Conservation (phyloP, 2,113 vertebrate genomes). For the Archocentrus centrarchus region DNA sequence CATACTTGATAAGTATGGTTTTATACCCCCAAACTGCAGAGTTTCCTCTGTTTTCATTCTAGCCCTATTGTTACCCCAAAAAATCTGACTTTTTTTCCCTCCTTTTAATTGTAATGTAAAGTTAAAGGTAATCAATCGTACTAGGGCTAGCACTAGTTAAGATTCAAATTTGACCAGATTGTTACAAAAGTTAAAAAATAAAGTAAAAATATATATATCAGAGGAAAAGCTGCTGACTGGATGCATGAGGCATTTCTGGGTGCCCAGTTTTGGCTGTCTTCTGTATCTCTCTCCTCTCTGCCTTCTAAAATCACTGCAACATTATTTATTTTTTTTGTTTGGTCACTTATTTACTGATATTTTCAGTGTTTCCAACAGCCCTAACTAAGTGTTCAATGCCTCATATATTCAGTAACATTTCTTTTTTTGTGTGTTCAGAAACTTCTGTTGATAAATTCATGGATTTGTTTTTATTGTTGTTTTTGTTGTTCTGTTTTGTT, state of each 20-base stretch:
- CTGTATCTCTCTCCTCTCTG: neutral
- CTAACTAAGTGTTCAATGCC: constrained; percentile 36
- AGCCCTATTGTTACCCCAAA: neutral
- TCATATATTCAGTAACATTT: constrained; percentile 55
- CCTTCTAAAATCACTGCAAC: no score
- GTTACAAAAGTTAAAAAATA: neutral
- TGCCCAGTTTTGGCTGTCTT: constrained; percentile 20
- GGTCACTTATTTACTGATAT: neutral
- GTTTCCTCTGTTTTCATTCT: constrained; percentile 59
- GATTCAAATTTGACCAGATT: neutral
- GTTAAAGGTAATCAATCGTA: neutral
- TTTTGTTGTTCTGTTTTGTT: constrained; percentile 72
- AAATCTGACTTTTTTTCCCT: neutral
- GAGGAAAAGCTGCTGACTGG: constrained; percentile 62
- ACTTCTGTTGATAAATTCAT: constrained; percentile 40
- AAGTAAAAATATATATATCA: neutral
- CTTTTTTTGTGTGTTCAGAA: constrained; percentile 37
- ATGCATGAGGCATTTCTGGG: constrained; percentile 66
- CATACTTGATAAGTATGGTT: constrained; percentile 15
- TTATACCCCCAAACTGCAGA: constrained; percentile 48
- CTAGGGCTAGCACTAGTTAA: neutral
- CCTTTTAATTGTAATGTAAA: neutral
- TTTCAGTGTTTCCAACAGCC: neutral
- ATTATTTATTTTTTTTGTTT: neutral
- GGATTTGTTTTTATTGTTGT: constrained; percentile 47